Evolutionary conservation across 2,797 vertebrate species (phyloP).

Genomic region (Sebastes paucispinis): DNA sequence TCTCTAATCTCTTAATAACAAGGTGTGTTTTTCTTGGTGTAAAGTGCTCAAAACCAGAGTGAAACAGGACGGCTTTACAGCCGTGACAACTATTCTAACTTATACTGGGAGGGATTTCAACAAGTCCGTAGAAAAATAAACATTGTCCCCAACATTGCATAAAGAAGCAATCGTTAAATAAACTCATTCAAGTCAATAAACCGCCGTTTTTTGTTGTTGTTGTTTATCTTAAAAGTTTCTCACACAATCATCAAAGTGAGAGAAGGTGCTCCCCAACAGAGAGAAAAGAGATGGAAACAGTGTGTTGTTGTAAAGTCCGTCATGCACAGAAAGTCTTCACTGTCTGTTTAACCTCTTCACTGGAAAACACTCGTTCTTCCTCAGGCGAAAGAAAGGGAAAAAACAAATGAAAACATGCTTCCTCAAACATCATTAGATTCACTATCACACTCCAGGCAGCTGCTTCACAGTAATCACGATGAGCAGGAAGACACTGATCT

Average conservation of each 20-base stretch:
- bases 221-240: conserved; percentile 25
- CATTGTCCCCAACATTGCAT: conserved; percentile 86
- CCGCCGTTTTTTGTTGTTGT: conserved; percentile 34
- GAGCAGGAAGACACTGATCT: conserved; percentile 79
- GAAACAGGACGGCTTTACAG: conserved; percentile 55
- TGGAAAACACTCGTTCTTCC: conserved; percentile 43
- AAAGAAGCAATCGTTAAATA: conserved; percentile 84
- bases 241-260: conserved; percentile 78
- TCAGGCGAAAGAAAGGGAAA: conserved; percentile 12
- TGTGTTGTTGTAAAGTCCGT: conserved; percentile 43
- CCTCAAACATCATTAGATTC: conserved; percentile 48
- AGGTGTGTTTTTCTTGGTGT: conserved; percentile 1
- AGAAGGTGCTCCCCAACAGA: conserved; percentile 62
- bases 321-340: conserved; percentile 62
- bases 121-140: conserved; percentile 88
- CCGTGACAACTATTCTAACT: conserved; percentile 74
- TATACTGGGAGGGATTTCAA: conserved; percentile 77
- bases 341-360: conserved; percentile 15
- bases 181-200: conserved; percentile 83
- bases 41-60: conserved; percentile 68
- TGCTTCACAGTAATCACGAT: conserved; percentile 70
- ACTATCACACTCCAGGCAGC: conserved; percentile 61
- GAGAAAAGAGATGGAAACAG: conserved; percentile 41
- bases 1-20: not conserved
- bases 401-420: conserved; percentile 35